Base-by-base conservation (phyloP, 2,888 invertebrate genomes). In the Ptilodon capucinus region DNA sequence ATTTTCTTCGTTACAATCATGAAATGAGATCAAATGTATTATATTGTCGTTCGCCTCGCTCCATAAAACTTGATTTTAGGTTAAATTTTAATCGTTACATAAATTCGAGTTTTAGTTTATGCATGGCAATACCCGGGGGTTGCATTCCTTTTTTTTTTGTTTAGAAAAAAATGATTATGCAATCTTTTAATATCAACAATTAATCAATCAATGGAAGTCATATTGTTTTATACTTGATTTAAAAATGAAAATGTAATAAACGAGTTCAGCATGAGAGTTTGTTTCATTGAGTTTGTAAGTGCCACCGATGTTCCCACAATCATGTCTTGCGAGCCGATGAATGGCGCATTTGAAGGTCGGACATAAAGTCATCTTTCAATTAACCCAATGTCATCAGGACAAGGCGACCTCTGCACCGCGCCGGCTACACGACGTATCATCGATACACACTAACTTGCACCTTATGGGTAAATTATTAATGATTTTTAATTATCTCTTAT, bases 81-180 rank as follows among this genome's bases (percentile, higher is more conserved):
- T 81, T 79, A 58, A 58, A 67, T 70, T 60, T 45, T 50, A 60
- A 68, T 71, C 60, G 57, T 50, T 63, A 66, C 80, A 81, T 84
- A 82, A 88, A 84, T 77, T 86, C 84, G 84, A 88, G 85, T 89
- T 89, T 86, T 87, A 82, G 73, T 79, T 73, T 60, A 65, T 89
- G 90, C 90, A 91, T 90, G 89, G 87, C 86, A 86, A 85, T 82
- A 78, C 84, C 86, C 81, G 81, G 84, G 80, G 80, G 70, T 88
- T 89, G 90, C 89, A 81, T 89, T 85, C 85, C 76, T n/a, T 76
- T 77, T 85, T 87, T 91, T 86, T 87, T 87, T 81, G 51, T 70
- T 68, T 63, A 65, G 83, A 89, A 90, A 91, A 90, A 85, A 84
- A 81, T 87, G 89, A 90, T 89, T 85, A 89, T 88, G 90, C 89